Base-by-base conservation (phyloP, 2,113 vertebrate species). In the Oreochromis tanganicae region DNA sequence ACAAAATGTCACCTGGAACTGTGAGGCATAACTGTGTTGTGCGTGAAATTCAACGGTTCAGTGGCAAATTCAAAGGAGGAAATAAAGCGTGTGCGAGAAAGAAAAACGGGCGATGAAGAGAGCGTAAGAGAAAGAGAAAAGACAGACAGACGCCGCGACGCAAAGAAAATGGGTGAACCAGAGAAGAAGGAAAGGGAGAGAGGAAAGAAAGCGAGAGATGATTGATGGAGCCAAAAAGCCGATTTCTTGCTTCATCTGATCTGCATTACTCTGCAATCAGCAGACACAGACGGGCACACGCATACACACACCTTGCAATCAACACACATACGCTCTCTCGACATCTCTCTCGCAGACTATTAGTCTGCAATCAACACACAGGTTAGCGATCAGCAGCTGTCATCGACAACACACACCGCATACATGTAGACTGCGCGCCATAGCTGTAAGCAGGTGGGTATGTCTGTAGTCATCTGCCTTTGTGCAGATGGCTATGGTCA, bases 191-290 rank as follows among this genome's bases (percentile, higher is more conserved):
- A 83, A 56, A 83, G 52, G 9, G 52, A 63, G 83, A 83, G 81
- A 50, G 50, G 82, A 79, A 87, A 71, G 89, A 81, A 63, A 84
- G 66, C 3, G 57, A 87, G 81, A 91, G 87, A 94, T 95, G 94
- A 96, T 94, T 95, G 95, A 96, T 95, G 94, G 92, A 94, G 94
- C 92, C 90, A 94, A 94, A 95, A 94, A 94, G 94, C 54, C 84
- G 94, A 95, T 95, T 94, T 96, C 93, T 95, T 96, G 94, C 94
- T 95, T 95, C 95, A 95, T 96, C 94, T 95, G 94, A 95, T 95
- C 92, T 96, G 93, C 93, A 94, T 95, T 95, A 95, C 90, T 89
- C 82, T 88, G 93, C 93, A 95, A 94, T 94, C 95, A 95, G 88
- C 85, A 83, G 57, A 81, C 86, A 84, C 87, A 86, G 90, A 56